A percentile compares a stretch with the other conserved stretches of the same genome.
Evolutionary conservation across 2,888 invertebrate genomes (phyloP).

Genomic region (Trisateles emortualis): DNA sequence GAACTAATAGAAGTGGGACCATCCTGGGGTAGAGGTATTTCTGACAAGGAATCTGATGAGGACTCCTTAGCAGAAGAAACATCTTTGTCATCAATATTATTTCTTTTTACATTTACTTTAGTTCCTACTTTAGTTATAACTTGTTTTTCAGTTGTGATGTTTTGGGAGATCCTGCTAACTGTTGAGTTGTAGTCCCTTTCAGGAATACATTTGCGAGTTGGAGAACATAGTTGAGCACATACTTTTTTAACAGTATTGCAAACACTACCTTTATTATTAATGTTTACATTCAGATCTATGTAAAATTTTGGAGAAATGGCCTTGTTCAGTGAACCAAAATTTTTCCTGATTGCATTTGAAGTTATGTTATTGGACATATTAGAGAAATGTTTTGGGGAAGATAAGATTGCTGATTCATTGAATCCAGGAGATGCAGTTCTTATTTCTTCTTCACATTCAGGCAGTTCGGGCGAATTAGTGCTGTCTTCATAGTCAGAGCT

Average conservation of each 20-base stretch:
- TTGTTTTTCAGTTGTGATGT: slow-evolving; percentile 52
- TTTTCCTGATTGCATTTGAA: neutral
- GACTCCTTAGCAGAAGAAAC: slow-evolving; percentile 52
- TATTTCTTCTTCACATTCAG: slow-evolving; percentile 62
- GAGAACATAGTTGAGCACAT: slow-evolving; percentile 10
- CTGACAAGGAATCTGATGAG: slow-evolving; percentile 49
- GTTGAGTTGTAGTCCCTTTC: slow-evolving; percentile 68
- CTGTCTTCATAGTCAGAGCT: slow-evolving; percentile 65
- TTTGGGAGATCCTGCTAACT: slow-evolving; percentile 33
- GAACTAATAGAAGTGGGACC: slow-evolving; percentile 68
- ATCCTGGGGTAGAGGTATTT: slow-evolving; percentile 55
- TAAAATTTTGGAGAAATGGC: slow-evolving; percentile 58
- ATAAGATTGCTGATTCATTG: too few species aligned
- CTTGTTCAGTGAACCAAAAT: neutral
- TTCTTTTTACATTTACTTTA: slow-evolving; percentile 18
- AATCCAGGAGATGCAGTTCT: slow-evolving; percentile 40
- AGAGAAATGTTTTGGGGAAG: neutral
- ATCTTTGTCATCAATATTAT: slow-evolving; percentile 22
- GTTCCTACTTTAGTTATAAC: slow-evolving; percentile 45
- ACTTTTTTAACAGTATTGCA: neutral
- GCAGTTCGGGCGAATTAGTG: slow-evolving; percentile 70
- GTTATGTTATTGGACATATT: neutral
- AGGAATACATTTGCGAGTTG: slow-evolving; percentile 63
- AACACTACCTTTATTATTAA: slow-evolving; percentile 57
- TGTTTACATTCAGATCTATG: slow-evolving; percentile 68